Conservation (phyloP, 1,140 invertebrate species). For the Aphidius gifuensis region DNA sequence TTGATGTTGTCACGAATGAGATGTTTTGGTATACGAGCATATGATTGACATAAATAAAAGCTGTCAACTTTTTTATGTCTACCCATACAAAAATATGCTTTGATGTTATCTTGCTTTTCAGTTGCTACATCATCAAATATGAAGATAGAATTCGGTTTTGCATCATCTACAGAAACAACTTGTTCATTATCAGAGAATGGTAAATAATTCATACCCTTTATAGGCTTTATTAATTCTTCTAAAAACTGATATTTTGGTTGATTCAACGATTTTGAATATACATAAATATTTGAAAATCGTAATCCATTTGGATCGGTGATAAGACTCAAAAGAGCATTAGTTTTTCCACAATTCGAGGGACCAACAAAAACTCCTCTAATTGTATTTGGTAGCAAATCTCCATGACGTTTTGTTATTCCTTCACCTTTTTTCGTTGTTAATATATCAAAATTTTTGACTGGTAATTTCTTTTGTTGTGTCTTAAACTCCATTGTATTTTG, state of each 20-base stretch:
- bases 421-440: too few relatives aligned
- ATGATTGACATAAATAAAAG: constrained; percentile 30
- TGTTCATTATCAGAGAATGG: constrained; percentile 11
- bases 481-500: not conserved
- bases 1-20: constrained; percentile 44
- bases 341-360: too few relatives aligned
- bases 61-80: constrained; percentile 41
- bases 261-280: not conserved
- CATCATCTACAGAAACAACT: constrained; percentile 25
- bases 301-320: too few relatives aligned
- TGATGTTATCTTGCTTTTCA: constrained; percentile 31
- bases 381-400: too few relatives aligned
- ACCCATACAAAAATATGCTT: constrained; percentile 44
- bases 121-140: constrained; percentile 41
- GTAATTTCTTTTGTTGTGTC: not conserved
- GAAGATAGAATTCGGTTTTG: constrained; percentile 35
- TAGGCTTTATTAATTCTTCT: not conserved
- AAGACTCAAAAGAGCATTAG: too few relatives aligned
- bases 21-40: constrained; percentile 41
- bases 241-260: constrained; percentile 19
- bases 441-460: constrained; percentile 8
- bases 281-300: too few relatives aligned
- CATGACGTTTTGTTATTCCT: too few relatives aligned
- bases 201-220: constrained; percentile 9
- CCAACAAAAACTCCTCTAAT: too few relatives aligned